Percentiles rank a stretch among this genome's conserved stretches.
phyloP scores from a whole-genome alignment of 2,113 vertebrate genomes.

The Leptobrachium leishanense region DNA sequence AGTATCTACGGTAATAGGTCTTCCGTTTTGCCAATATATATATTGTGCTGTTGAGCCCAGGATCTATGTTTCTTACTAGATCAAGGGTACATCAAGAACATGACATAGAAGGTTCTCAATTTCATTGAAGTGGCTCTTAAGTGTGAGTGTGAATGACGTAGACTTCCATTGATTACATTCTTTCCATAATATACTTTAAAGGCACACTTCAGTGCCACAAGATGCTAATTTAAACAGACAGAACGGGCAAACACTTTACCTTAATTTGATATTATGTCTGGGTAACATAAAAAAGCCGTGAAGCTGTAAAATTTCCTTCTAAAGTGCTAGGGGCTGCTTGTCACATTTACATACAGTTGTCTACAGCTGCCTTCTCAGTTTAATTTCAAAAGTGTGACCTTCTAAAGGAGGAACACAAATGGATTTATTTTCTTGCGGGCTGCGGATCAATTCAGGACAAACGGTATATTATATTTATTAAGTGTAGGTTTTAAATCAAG shows the following conservation, averaged over 20 bases:
- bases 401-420: constrained; percentile 4
- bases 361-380: constrained; percentile 26
- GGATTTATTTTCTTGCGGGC: not conserved
- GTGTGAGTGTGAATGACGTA: too few species aligned
- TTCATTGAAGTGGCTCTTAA: too few species aligned
- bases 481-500: not conserved
- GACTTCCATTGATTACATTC: not conserved
- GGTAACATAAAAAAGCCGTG: constrained; percentile 25
- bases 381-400: constrained; percentile 40
- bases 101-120: too few species aligned
- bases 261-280: constrained; percentile 39
- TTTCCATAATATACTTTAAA: constrained; percentile 8
- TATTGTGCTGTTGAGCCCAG: too few species aligned
- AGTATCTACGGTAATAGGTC: too few species aligned
- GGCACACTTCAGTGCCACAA: constrained; percentile 8
- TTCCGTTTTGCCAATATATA: too few species aligned
- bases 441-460: not conserved
- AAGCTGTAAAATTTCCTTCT: constrained; percentile 28
- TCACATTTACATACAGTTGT: constrained; percentile 33
- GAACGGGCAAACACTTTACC: constrained; percentile 35
- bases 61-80: too few species aligned
- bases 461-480: not conserved
- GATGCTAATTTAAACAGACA: constrained; percentile 32
- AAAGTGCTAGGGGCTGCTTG: constrained; percentile 29
- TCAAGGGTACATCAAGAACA: too few species aligned